Evolutionary conservation across 2,797 vertebrate genomes (phyloP).

Genomic region (Tragelaphus oryx): DNA sequence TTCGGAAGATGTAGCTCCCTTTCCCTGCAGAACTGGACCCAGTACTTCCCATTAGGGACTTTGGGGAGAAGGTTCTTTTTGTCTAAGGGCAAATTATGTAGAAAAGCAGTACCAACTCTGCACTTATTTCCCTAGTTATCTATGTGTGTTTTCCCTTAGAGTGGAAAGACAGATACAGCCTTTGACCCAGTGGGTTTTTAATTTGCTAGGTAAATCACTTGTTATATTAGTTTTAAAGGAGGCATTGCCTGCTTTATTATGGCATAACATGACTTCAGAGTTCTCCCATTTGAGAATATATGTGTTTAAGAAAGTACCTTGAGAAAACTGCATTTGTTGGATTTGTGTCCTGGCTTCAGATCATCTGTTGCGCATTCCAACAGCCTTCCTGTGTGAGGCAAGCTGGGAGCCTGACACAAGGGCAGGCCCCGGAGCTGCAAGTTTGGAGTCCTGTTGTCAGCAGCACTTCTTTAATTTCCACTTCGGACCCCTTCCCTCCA

Average conservation of each 20-base stretch:
- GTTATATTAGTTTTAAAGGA: slow-evolving; percentile 5
- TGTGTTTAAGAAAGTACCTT: background rate
- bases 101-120: background rate
- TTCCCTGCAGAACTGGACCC: background rate
- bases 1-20: background rate
- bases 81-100: background rate
- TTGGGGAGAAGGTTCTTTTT: background rate
- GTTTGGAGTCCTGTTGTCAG: background rate
- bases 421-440: background rate
- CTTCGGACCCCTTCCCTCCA: background rate
- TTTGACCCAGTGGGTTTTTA: slow-evolving; percentile 11
- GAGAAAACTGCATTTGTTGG: background rate
- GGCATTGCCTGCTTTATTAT: background rate
- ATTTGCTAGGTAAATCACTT: slow-evolving; percentile 21
- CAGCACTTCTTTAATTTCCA: background rate
- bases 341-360: background rate
- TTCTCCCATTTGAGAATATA: background rate
- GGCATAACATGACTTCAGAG: background rate
- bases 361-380: background rate
- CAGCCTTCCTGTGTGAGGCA: background rate
- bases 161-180: background rate
- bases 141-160: background rate
- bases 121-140: background rate
- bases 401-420: background rate
- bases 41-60: background rate